Evolutionary conservation across 2,888 invertebrate genomes (phyloP).

Genomic region (Drosophila rellima): DNA sequence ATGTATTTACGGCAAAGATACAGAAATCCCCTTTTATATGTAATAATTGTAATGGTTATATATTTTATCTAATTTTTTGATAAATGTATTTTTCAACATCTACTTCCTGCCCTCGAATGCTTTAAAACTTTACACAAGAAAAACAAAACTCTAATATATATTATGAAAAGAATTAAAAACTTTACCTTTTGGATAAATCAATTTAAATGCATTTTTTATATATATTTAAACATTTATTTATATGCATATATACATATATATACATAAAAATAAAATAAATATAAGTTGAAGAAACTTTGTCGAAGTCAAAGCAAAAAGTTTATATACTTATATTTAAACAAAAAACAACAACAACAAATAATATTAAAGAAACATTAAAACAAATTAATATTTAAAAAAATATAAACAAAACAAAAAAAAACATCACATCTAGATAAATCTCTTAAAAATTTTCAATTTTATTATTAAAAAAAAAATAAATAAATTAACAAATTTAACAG

Average conservation of each 20-base stretch:
- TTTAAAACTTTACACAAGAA: conserved; percentile 78
- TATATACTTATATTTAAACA: conserved; percentile 75
- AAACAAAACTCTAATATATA: conserved; percentile 40
- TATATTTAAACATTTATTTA: conserved; percentile 79
- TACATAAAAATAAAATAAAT: conserved; percentile 41
- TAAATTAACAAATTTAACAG: conserved; percentile 74
- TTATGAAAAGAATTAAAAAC: conserved; percentile 73
- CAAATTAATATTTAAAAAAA: conserved; percentile 63
- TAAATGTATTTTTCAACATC: conserved; percentile 81
- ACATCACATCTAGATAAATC: conserved; percentile 82
- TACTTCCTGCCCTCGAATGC: conserved; percentile 82
- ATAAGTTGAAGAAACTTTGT: conserved; percentile 76
- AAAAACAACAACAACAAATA: conserved; percentile 61
- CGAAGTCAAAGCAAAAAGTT: conserved; percentile 74
- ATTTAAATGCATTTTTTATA: conserved; percentile 80
- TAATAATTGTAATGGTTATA: conserved; percentile 58
- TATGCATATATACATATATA: conserved; percentile 63
- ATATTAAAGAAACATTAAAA: conserved; percentile 72
- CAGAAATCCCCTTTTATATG: conserved; percentile 61
- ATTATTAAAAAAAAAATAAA: conserved; percentile 78
- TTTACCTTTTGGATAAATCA: conserved; percentile 82
- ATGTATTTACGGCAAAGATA: conserved; percentile 32
- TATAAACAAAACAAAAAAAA: conserved; percentile 53
- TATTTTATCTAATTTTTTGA: conserved; percentile 75
- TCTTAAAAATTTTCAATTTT: conserved; percentile 83